Base-by-base conservation (phyloP, 2,113 vertebrate species). In the Megalops atlanticus region DNA sequence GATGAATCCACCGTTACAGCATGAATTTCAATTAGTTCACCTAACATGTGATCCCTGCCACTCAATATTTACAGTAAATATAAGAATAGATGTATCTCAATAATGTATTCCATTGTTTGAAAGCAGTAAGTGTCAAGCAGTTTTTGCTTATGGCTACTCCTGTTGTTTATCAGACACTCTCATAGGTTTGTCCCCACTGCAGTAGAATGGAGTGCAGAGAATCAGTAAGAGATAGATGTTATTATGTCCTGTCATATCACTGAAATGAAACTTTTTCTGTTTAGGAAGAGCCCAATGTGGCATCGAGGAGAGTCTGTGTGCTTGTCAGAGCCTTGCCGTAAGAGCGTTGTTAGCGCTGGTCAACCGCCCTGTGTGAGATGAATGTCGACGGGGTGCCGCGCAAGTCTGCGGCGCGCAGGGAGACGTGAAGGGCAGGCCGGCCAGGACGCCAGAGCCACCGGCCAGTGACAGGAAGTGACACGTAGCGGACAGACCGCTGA, bases 381-480 rank as follows among this genome's bases (percentile, higher is more conserved):
- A 41, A 27, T 75, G 40, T 6, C 6, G 72, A 74, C 1, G 72
- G 72, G 72, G 39, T 47, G 24, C 27, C 45, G n/a, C 27, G 74
- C 16, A 18, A 24, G n/a, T 24, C 52, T 58, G 24, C 52, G 24
- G 52, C 52, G n/a, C 24, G 16, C 16, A 18, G 49, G 49, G 49
- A 52, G 49, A 18, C 21, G 49, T 14, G 16, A 52, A 76, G 74
- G 43, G 31, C 77, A 74, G 71, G 64, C 47, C n/a, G n/a, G 64
- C 21, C 79, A 39, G 7, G 75, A 70, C 35, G 14, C 75, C 68
- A 81, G 76, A 79, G 41, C 84, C 83, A 33, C 82, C 76, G 81
- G 79, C 16, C 79, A 77, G 38, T 75, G 83, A 77, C 84, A 83
- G 80, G 81, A 84, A 85, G 81, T 85, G 84, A 88, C 88, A 86